Evolutionary conservation across 2,888 invertebrate species (phyloP).

Genomic region (Drosophila anomalata): DNA sequence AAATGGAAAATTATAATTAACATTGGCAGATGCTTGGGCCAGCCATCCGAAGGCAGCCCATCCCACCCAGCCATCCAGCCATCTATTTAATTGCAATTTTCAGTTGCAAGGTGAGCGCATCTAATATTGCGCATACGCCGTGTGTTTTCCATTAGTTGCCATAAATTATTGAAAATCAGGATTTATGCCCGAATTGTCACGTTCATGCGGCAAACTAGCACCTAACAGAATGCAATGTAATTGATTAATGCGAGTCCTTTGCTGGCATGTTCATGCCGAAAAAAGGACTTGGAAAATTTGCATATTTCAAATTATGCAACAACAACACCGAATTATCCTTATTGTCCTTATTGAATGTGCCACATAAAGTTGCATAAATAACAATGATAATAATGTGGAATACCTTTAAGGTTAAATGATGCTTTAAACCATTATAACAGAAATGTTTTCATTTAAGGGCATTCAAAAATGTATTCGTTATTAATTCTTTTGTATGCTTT

Average conservation of each 20-base stretch:
- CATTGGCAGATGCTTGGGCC: conserved; percentile 51
- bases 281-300: conserved; percentile 31
- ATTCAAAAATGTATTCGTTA: neutral
- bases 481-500: neutral
- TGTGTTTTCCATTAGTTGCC: conserved; percentile 69
- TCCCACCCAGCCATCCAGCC: neutral
- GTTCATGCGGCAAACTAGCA: conserved; percentile 49
- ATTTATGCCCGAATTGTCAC: conserved; percentile 74
- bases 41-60: neutral
- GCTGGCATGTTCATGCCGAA: conserved; percentile 20
- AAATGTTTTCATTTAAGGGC: neutral
- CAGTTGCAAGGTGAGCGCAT: conserved; percentile 21
- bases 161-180: conserved; percentile 74
- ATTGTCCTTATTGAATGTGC: conserved; percentile 21
- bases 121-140: conserved; percentile 65
- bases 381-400: neutral
- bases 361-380: conserved; percentile 1
- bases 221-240: conserved; percentile 28
- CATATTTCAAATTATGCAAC: conserved; percentile 43
- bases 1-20: conserved; percentile 69
- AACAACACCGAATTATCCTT: conserved; percentile 38
- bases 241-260: conserved; percentile 62
- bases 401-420: neutral
- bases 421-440: neutral
- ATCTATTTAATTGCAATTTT: conserved; percentile 35